Evolutionary conservation across 64 coral and sea anemone species (phyloP).

Genomic region (Astreopora myriophthalma): DNA sequence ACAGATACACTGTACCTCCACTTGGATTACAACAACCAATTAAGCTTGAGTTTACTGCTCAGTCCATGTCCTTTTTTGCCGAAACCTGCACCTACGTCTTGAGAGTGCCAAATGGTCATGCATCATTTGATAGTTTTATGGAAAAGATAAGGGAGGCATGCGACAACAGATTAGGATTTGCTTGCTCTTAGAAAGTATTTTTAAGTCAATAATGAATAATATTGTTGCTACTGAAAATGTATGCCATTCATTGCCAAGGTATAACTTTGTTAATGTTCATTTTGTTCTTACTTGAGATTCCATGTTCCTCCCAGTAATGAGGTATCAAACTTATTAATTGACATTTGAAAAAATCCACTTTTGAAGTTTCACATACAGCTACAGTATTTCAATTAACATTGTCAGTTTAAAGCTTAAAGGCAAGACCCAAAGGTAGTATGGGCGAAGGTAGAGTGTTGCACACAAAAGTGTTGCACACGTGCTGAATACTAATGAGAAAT

Average conservation of each 20-base stretch:
- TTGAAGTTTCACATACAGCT: constrained; percentile 11
- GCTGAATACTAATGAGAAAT: not conserved
- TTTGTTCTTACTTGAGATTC: constrained; percentile 7
- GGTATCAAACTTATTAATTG: constrained; percentile 6
- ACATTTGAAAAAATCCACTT: constrained; percentile 4
- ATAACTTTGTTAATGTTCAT: not conserved
- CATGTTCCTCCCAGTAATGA: not conserved
- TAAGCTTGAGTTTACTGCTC: constrained; percentile 39
- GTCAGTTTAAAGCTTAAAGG: constrained; percentile 6
- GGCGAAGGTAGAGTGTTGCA: constrained; percentile 5
- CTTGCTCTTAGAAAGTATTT: constrained; percentile 26
- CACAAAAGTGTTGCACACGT: not conserved
- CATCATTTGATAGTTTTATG: constrained; percentile 51
- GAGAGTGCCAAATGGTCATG: constrained; percentile 48
- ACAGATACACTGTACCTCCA: constrained; percentile 39
- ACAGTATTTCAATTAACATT: not conserved
- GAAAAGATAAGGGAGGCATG: constrained; percentile 40
- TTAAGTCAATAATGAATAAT: constrained; percentile 23
- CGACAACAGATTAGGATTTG: constrained; percentile 55
- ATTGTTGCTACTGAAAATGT: constrained; percentile 22
- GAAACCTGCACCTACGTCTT: constrained; percentile 63
- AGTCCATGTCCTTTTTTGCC: constrained; percentile 43
- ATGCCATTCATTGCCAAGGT: constrained; percentile 1
- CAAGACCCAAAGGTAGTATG: constrained; percentile 2
- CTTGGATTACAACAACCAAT: constrained; percentile 54